A percentile compares a stretch with the other conserved stretches of the same genome.
phyloP scores from a whole-genome alignment of 2,797 vertebrate genomes.

The Botia almorhae region DNA sequence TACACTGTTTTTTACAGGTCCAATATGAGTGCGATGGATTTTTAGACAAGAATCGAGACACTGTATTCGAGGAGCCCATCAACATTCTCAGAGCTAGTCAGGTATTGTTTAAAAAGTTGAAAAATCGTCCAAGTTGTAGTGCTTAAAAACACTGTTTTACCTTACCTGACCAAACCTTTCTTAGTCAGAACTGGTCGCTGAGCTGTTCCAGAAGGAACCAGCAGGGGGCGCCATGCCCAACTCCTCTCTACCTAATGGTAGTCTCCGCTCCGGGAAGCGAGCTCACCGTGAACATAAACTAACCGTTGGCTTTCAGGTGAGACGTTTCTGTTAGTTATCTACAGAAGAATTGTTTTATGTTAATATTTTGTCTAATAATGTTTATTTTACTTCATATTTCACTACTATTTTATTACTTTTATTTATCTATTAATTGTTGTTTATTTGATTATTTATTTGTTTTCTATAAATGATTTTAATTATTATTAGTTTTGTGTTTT shows the following conservation, averaged over 20 bases:
- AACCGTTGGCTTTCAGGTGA: slow-evolving; percentile 81
- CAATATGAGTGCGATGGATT: slow-evolving; percentile 81
- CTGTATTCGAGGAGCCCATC: slow-evolving; percentile 81
- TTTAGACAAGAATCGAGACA: slow-evolving; percentile 82
- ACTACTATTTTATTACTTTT: too few relatives aligned
- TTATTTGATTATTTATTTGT: too few relatives aligned
- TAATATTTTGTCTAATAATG: too few relatives aligned
- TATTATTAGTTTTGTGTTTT: too few relatives aligned
- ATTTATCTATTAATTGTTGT: too few relatives aligned
- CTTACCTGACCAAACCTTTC: neutral
- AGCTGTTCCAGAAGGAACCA: slow-evolving; percentile 79
- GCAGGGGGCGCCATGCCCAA: slow-evolving; percentile 44
- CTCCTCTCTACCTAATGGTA: slow-evolving; percentile 65
- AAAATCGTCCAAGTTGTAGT: neutral
- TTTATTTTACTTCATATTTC: too few relatives aligned
- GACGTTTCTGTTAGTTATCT: neutral
- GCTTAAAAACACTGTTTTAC: neutral
- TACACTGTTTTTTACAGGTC: slow-evolving; percentile 68
- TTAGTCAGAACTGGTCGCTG: slow-evolving; percentile 81
- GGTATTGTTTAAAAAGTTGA: slow-evolving; percentile 63
- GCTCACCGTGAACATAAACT: slow-evolving; percentile 77
- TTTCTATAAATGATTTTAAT: too few relatives aligned
- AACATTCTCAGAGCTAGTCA: slow-evolving; percentile 84
- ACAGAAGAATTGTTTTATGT: too few relatives aligned
- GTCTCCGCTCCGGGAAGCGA: slow-evolving; percentile 71